A percentile compares a stretch with the other conserved stretches of the same genome.
Evolutionary conservation across 2,888 invertebrate genomes (phyloP).

Genomic region (Epistrophella euchroma): DNA sequence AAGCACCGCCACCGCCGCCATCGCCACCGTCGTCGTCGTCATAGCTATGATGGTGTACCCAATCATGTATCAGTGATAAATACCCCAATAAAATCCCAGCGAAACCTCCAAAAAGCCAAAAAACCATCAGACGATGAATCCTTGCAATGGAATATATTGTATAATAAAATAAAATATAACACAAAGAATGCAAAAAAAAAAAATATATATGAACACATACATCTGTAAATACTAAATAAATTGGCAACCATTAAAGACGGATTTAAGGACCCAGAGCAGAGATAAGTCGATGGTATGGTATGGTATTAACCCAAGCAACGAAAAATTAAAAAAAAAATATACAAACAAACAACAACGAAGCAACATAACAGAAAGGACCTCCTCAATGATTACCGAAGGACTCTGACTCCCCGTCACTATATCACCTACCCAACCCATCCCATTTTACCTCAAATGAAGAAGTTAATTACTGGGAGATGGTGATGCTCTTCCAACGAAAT

Average conservation of each 20-base stretch:
- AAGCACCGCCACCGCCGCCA: not conserved
- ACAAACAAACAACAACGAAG: not conserved
- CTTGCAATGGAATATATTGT: slow-evolving; percentile 48
- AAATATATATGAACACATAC: slow-evolving; percentile 28
- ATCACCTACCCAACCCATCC: slow-evolving; percentile 8
- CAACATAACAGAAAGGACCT: slow-evolving; percentile 43
- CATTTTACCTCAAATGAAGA: slow-evolving; percentile 33
- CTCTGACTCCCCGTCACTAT: slow-evolving; percentile 2
- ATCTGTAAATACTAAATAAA: slow-evolving; percentile 71
- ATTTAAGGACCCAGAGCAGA: slow-evolving; percentile 66
- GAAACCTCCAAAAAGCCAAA: slow-evolving; percentile 63
- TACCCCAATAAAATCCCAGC: slow-evolving; percentile 67
- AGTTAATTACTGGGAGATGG: slow-evolving; percentile 70
- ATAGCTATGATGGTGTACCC: slow-evolving; percentile 16
- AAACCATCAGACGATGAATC: slow-evolving; percentile 63
- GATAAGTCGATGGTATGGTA: slow-evolving; percentile 38
- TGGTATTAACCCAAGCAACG: slow-evolving; percentile 35
- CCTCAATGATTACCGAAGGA: slow-evolving; percentile 56
- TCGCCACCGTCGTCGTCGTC: not conserved
- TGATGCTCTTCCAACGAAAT: slow-evolving; percentile 60
- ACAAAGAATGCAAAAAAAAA: slow-evolving; percentile 35
- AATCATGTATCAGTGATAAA: slow-evolving; percentile 70
- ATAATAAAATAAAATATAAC: slow-evolving; percentile 58
- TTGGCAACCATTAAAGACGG: slow-evolving; percentile 73
- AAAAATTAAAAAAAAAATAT: slow-evolving; percentile 8